These are phyloP conservation scores for Actinia equina DNA, from an alignment of 64 coral and sea anemone genomes.

Conservation along the genomic window DNA sequence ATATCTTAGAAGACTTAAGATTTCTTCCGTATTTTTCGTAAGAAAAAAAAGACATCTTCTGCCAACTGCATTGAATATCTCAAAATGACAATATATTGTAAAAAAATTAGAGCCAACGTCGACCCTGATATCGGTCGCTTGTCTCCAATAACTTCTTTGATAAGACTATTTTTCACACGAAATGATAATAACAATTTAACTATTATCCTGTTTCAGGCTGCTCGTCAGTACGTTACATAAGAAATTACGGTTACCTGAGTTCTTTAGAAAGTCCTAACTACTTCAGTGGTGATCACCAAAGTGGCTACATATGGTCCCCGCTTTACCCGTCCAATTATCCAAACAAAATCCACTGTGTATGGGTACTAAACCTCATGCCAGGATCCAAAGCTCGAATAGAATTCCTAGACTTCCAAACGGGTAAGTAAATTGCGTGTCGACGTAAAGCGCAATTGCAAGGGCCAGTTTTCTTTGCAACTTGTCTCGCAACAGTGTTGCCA, in stretches of 20 bases:
- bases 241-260: neutral
- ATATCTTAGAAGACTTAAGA: too few species aligned
- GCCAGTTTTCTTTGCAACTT: too few species aligned
- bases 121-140: too few species aligned
- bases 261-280: neutral
- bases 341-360: conserved; percentile 46
- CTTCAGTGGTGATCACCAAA: conserved; percentile 52
- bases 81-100: too few species aligned
- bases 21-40: neutral
- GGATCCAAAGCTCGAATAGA: conserved; percentile 44
- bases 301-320: conserved; percentile 68
- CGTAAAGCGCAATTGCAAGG: too few species aligned
- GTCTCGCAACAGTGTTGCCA: too few species aligned
- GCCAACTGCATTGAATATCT: neutral
- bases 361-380: conserved; percentile 61
- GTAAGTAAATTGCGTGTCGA: conserved; percentile 23
- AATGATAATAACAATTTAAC: neutral
- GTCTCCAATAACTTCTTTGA: too few species aligned
- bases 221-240: neutral
- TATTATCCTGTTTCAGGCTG: neutral
- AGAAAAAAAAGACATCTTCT: neutral
- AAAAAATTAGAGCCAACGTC: too few species aligned
- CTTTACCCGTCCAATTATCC: conserved; percentile 49
- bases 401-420: conserved; percentile 65
- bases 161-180: too few species aligned